phyloP scores from a whole-genome alignment of 1,140 invertebrate genomes.

The Hyles vespertilio region DNA sequence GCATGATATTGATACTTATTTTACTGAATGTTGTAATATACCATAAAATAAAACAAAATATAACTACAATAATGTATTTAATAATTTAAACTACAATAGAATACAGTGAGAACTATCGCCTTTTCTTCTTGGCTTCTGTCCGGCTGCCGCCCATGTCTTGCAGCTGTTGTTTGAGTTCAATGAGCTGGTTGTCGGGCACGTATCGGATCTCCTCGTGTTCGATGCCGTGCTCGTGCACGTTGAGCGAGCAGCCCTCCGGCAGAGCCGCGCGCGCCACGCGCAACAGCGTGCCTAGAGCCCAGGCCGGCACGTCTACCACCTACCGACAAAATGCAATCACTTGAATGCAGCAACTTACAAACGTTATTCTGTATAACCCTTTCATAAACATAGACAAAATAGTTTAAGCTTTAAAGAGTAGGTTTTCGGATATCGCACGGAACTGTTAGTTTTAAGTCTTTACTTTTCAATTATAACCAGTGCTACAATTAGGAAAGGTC shows the following conservation, averaged over 20 bases:
- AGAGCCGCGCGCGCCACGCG: slow-evolving; percentile 82
- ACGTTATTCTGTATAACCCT: no score
- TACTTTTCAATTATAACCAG: no score
- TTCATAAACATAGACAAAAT: no score
- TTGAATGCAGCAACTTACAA: no score
- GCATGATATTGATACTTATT: no score
- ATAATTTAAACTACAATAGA: not conserved
- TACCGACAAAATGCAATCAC: slow-evolving; percentile 25
- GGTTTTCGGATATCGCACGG: no score
- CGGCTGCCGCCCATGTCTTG: slow-evolving; percentile 77
- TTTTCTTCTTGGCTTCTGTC: slow-evolving; percentile 71
- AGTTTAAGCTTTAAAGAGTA: no score
- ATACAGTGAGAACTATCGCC: slow-evolving; percentile 21
- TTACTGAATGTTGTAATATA: no score
- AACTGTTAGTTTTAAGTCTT: no score
- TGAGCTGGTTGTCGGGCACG: slow-evolving; percentile 86
- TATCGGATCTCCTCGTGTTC: slow-evolving; percentile 81
- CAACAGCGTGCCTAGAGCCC: slow-evolving; percentile 77
- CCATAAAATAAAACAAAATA: not conserved
- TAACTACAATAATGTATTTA: not conserved
- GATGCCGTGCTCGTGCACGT: slow-evolving; percentile 74
- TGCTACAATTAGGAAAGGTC: no score
- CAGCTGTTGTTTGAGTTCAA: slow-evolving; percentile 83
- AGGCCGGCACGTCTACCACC: slow-evolving; percentile 78
- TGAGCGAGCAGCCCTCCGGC: slow-evolving; percentile 85